Evolutionary conservation across 2,113 vertebrate species (phyloP).

Genomic region (Beaufortia kweichowensis): DNA sequence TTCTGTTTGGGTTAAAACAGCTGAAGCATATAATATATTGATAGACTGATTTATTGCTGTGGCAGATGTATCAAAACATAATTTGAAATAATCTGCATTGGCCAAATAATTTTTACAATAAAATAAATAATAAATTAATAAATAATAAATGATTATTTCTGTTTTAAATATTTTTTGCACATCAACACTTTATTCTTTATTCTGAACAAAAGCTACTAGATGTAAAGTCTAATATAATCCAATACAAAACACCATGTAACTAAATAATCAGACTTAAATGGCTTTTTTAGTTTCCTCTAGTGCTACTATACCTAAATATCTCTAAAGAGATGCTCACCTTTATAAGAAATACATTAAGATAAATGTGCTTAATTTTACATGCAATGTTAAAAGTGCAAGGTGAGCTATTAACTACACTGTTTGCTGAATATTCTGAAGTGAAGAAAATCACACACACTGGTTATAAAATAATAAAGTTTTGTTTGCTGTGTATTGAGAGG

Average conservation of each 20-base stretch:
- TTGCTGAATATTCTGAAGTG: constrained; percentile 29
- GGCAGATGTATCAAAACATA: too few species aligned
- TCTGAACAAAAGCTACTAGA: too few species aligned
- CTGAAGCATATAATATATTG: background rate
- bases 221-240: background rate
- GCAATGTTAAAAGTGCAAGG: constrained; percentile 61
- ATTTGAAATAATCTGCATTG: too few species aligned
- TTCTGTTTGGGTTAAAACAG: background rate
- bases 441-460: too few species aligned
- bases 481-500: background rate
- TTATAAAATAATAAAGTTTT: background rate
- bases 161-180: too few species aligned
- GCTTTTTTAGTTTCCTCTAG: constrained; percentile 66
- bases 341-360: background rate
- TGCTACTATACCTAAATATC: constrained; percentile 57
- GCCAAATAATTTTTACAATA: too few species aligned
- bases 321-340: constrained; percentile 47
- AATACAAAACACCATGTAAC: constrained; percentile 51
- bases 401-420: constrained; percentile 46
- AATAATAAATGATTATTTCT: too few species aligned
- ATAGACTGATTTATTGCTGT: too few species aligned
- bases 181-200: too few species aligned
- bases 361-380: background rate
- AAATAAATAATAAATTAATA: too few species aligned
- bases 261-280: constrained; percentile 64